These are phyloP conservation scores for Hymenopus coronatus DNA, from an alignment of 2,888 invertebrate genomes.

Conservation along the genomic window DNA sequence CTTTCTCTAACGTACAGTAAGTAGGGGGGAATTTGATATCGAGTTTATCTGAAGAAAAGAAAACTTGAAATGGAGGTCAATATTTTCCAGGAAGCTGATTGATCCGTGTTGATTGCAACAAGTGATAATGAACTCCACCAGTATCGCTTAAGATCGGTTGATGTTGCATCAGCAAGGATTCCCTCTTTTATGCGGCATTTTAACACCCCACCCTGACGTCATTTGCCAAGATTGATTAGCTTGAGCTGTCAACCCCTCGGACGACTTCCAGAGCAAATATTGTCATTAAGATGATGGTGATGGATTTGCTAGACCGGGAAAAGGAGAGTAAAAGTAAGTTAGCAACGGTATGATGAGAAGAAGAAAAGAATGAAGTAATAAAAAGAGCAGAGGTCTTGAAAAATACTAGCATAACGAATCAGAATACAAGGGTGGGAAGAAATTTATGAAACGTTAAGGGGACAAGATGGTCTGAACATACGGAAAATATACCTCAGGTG, in stretches of 20 bases:
- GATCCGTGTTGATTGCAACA: too few relatives aligned
- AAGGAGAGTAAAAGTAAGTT: background rate
- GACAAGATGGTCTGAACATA: too few relatives aligned
- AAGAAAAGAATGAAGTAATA: background rate
- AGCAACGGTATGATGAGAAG: background rate
- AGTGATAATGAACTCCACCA: too few relatives aligned
- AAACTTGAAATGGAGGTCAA: too few relatives aligned
- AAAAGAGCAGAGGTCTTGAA: background rate
- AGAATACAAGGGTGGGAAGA: too few relatives aligned
- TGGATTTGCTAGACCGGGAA: background rate
- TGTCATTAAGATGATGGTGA: background rate
- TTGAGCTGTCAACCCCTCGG: background rate
- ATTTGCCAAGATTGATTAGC: background rate
- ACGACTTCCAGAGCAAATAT: background rate
- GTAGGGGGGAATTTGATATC: too few relatives aligned
- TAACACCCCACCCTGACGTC: background rate
- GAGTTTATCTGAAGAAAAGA: too few relatives aligned
- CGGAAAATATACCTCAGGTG: too few relatives aligned
- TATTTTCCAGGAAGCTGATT: too few relatives aligned
- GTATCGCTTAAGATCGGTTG: too few relatives aligned
- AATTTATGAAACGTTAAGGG: too few relatives aligned
- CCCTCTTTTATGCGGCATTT: background rate
- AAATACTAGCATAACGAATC: background rate
- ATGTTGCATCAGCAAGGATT: background rate
- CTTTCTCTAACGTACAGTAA: too few relatives aligned